Percentiles rank a stretch among this genome's conserved stretches.
phyloP scores from a whole-genome alignment of 2,113 vertebrate species.

The Clarias batrachus region DNA sequence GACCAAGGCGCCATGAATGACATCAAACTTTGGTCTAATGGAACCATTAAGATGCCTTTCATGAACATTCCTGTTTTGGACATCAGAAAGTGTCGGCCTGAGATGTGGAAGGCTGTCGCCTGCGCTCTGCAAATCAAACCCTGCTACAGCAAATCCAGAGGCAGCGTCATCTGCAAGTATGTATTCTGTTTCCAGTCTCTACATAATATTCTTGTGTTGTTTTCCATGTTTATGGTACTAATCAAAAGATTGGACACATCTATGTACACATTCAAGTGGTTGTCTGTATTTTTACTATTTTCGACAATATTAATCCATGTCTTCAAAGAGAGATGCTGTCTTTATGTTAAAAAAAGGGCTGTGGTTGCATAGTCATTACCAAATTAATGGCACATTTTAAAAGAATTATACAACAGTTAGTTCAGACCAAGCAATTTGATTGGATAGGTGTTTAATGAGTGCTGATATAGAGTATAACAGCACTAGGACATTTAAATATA shows the following conservation, averaged over 20 bases:
- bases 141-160: slow-evolving; percentile 93
- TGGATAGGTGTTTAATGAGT: too few species aligned
- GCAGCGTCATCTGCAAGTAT: slow-evolving; percentile 96
- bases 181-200: slow-evolving; percentile 48
- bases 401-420: neutral
- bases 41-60: slow-evolving; percentile 96
- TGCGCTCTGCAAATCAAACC: slow-evolving; percentile 97
- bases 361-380: neutral
- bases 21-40: slow-evolving; percentile 97
- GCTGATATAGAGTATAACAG: too few species aligned
- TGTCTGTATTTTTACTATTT: too few species aligned
- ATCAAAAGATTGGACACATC: too few species aligned
- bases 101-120: slow-evolving; percentile 97
- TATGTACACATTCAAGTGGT: too few species aligned
- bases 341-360: neutral
- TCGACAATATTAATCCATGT: neutral
- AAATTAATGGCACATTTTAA: neutral
- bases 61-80: slow-evolving; percentile 97
- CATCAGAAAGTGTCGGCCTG: slow-evolving; percentile 90
- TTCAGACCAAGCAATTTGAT: too few species aligned
- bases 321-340: neutral
- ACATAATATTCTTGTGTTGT: neutral
- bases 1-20: slow-evolving; percentile 98
- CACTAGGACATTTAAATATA: too few species aligned
- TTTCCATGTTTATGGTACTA: neutral